Base-by-base conservation (phyloP, 1,140 invertebrate species). In the Dendrolimus punctatus region DNA sequence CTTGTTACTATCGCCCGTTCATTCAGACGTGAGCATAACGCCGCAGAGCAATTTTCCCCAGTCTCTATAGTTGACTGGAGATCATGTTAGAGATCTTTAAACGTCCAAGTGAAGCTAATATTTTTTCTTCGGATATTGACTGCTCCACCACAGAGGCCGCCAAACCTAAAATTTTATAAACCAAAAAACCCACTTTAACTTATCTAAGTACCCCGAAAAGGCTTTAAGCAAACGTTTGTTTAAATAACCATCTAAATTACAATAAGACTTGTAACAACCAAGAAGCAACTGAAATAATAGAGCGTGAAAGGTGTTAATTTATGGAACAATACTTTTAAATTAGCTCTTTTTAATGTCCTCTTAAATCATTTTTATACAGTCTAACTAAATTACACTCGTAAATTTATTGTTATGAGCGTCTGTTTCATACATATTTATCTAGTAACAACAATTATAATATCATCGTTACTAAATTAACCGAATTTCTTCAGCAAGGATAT, bases 321-420 rank as follows among this genome's bases (percentile, higher is more conserved):
- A 58, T 62, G 23, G 39, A 40, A 60, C 64, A 48, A 58, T 63
- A 66, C 53, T 63, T 63, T 54, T 55, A 47, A 66, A 66, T 60
- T 63, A 59, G 46, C 53, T 41, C 7, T 51, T 43, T 47, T n/a
- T 61, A 60, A 68, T 64, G 59, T 51, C 9, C 39, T 6, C 7
- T 45, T 67, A 63, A 64, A 68, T 68, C 65, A 68, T 58, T 58
- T 68, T 58, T 59, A 60, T 57, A 48, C 36, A 40, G 49, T 38
- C 48, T 55, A 40, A 46, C 37, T 53, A 57, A 61, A 64, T 62
- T 68, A 58, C 56, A 55, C 53, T 46, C 39, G 9, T 36, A 59
- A 58, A 64, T 64, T 68, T 67, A 64, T 62, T 57, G 48, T 59
- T 53, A 60, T 49, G 49, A 57, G 40, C 51, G 49, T 53, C 50